Evolutionary conservation across 2,797 vertebrate species (phyloP).

Genomic region (Phoxinus dragarum): DNA sequence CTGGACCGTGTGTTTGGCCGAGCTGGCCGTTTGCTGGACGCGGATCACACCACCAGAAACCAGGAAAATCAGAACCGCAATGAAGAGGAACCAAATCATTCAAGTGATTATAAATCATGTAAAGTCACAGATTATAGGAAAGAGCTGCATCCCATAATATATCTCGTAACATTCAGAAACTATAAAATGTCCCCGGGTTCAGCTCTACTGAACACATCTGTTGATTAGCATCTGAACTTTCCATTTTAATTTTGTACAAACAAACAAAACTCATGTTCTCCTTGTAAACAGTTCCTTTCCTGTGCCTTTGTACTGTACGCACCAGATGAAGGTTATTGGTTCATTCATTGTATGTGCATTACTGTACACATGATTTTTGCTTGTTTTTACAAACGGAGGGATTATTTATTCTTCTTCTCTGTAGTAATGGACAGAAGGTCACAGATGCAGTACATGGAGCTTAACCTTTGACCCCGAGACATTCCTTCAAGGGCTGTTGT

Average conservation of each 20-base stretch:
- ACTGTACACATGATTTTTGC: background rate
- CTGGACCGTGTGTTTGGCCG: constrained; percentile 54
- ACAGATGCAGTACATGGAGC: background rate
- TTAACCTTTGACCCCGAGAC: background rate
- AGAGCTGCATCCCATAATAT: constrained; percentile 5
- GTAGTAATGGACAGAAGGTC: background rate
- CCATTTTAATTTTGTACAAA: background rate
- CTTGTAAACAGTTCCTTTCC: background rate
- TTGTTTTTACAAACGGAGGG: background rate
- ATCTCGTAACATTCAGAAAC: background rate
- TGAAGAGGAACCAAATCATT: constrained; percentile 12
- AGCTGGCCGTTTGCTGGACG: constrained; percentile 56
- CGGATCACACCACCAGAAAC: constrained; percentile 34
- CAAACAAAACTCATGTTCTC: background rate
- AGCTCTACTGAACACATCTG: too few relatives aligned
- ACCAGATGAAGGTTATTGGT: background rate
- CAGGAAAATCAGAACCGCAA: constrained; percentile 16
- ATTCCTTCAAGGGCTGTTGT: background rate
- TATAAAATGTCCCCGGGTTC: too few relatives aligned
- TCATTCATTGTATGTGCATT: background rate
- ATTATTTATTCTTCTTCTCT: background rate
- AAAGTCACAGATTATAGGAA: background rate
- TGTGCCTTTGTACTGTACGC: background rate
- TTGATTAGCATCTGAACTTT: background rate
- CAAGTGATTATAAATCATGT: constrained; percentile 7